A percentile compares a stretch with the other conserved stretches of the same genome.
These are phyloP conservation scores for Eumacrocentrus americanus DNA, from an alignment of 2,888 invertebrate genomes.

Conservation along the genomic window DNA sequence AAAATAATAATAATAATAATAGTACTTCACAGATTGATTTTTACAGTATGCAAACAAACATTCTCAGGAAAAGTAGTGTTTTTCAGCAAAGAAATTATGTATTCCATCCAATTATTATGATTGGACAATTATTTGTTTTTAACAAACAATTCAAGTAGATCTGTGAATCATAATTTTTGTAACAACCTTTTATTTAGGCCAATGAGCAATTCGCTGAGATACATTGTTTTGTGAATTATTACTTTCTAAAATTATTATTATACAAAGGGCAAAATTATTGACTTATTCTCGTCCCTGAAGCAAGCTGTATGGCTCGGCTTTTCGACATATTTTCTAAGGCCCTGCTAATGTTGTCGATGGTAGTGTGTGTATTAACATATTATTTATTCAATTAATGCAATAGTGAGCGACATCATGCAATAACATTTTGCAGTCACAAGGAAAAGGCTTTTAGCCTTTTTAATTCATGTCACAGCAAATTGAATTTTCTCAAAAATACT, in stretches of 20 bases:
- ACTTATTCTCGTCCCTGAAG: constrained; percentile 3
- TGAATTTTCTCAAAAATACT: too few species aligned
- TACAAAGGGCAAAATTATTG: constrained; percentile 7
- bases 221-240: not conserved
- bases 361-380: not conserved
- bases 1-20: constrained; percentile 43
- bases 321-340: not conserved
- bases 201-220: not conserved
- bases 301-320: not conserved
- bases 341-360: not conserved
- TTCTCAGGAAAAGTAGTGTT: not conserved
- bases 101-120: not conserved
- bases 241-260: not conserved
- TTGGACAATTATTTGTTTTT: not conserved
- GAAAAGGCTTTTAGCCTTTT: too few species aligned
- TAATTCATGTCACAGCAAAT: too few species aligned
- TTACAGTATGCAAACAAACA: not conserved
- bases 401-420: not conserved
- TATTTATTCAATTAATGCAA: not conserved
- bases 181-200: constrained; percentile 15
- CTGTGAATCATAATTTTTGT: not conserved
- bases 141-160: not conserved
- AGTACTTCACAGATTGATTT: not conserved
- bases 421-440: too few species aligned
- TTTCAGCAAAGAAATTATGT: not conserved